Conservation (phyloP, 2,797 vertebrate species). For the Psittacula echo region DNA sequence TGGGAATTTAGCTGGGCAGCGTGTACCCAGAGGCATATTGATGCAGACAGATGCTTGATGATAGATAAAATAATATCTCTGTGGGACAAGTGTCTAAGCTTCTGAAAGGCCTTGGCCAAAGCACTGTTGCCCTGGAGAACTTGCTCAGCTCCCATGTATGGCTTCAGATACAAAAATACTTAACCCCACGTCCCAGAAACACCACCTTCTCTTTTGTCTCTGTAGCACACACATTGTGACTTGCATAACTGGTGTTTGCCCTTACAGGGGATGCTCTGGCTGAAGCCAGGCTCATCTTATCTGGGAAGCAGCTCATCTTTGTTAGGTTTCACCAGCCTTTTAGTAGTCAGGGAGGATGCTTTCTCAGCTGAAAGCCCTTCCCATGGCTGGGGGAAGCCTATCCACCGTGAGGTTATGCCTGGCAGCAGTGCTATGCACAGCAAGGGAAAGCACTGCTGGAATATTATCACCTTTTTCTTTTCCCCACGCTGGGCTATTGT, state of each 20-base stretch:
- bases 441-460: neutral
- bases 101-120: neutral
- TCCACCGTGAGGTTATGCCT: rapidly evolving
- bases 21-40: neutral
- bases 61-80: neutral
- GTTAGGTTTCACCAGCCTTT: neutral
- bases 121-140: neutral
- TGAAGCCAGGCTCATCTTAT: neutral
- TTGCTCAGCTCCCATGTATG: neutral
- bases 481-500: constrained; percentile 43
- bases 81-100: neutral
- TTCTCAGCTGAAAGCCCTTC: neutral
- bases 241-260: neutral
- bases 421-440: neutral
- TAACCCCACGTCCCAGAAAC: neutral
- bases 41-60: neutral
- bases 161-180: neutral
- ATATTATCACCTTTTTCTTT: constrained; percentile 72
- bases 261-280: neutral
- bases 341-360: neutral
- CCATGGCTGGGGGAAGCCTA: neutral
- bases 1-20: neutral
- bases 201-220: neutral
- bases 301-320: neutral
- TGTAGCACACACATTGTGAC: neutral